These are phyloP conservation scores for Helogale parvula DNA, from an alignment of 2,113 vertebrate species.

Conservation along the genomic window DNA sequence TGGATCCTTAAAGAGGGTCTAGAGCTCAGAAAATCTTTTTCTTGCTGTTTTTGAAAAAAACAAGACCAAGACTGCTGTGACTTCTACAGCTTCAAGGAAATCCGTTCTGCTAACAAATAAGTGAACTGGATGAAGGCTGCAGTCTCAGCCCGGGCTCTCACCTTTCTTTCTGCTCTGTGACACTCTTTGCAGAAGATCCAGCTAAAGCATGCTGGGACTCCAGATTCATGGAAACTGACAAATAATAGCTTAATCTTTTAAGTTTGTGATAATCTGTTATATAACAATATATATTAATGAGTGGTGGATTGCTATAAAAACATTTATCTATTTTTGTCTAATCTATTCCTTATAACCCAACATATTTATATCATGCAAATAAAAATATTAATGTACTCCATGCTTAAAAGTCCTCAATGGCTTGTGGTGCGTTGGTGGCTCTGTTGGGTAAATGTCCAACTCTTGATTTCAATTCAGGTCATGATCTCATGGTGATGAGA, in stretches of 20 bases:
- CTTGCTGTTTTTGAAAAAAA: background rate
- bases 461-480: too few species aligned
- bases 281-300: background rate
- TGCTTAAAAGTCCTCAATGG: background rate
- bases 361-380: background rate
- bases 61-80: background rate
- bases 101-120: background rate
- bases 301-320: background rate
- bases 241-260: background rate
- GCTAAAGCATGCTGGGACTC: background rate
- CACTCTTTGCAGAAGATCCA: fast-evolving
- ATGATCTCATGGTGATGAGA: too few species aligned
- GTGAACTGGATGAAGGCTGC: background rate
- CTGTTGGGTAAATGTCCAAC: too few species aligned
- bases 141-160: fast-evolving
- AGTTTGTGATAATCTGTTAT: background rate
- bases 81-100: background rate
- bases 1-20: background rate
- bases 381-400: background rate
- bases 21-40: background rate
- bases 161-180: background rate
- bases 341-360: background rate
- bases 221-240: background rate
- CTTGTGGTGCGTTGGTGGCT: background rate
- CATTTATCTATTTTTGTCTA: background rate